phyloP scores from a whole-genome alignment of 2,888 invertebrate species.

The Tuberolachnus salignus region DNA sequence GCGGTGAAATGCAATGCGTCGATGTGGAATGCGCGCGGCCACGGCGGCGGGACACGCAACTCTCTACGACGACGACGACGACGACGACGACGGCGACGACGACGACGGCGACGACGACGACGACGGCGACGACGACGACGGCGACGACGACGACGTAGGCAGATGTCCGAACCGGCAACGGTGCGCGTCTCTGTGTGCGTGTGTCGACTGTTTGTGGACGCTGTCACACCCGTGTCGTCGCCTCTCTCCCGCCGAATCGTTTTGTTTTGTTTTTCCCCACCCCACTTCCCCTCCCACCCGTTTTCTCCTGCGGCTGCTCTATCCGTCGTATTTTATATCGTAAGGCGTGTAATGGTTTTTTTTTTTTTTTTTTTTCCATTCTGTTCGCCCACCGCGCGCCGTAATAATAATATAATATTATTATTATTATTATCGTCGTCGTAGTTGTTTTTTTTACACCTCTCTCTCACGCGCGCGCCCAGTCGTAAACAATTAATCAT shows the following conservation, averaged over 20 bases:
- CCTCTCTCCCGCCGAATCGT: not conserved
- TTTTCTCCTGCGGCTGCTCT: no score
- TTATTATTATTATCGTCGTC: not conserved
- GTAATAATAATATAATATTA: constrained; percentile 16
- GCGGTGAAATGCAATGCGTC: constrained; percentile 54
- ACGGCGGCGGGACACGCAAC: constrained; percentile 47
- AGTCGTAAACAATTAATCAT: not conserved
- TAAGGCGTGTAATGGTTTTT: no score
- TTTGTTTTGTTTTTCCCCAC: not conserved
- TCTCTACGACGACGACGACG: not conserved
- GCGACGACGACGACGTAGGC: constrained; percentile 43
- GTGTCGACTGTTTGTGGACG: constrained; percentile 35
- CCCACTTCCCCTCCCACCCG: no score
- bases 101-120: not conserved
- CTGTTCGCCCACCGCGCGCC: not conserved
- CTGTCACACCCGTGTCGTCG: constrained; percentile 46
- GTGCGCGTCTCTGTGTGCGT: constrained; percentile 22
- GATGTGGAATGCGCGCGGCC: constrained; percentile 55
- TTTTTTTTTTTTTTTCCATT: no score
- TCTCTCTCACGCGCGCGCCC: not conserved
- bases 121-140: not conserved
- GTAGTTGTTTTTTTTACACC: not conserved
- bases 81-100: constrained; percentile 48
- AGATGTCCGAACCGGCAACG: constrained; percentile 57
- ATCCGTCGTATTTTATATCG: no score